phyloP scores from a whole-genome alignment of 2,797 vertebrate genomes.

The Muscicapa comitata region DNA sequence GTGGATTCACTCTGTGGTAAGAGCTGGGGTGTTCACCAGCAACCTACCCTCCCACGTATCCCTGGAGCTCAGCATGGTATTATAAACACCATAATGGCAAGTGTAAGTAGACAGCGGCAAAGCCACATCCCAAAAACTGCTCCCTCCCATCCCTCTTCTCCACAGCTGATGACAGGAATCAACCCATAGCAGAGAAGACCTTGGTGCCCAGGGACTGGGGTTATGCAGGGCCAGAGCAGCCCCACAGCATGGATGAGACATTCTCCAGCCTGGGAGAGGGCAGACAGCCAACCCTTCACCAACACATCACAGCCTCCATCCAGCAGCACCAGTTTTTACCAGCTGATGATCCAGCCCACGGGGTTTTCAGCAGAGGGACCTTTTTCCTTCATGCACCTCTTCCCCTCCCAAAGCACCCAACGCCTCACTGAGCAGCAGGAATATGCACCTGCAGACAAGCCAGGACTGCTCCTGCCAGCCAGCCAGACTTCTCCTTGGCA shows the following conservation, averaged over 20 bases:
- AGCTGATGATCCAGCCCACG: neutral
- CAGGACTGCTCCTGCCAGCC: conserved; percentile 22
- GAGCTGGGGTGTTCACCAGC: neutral
- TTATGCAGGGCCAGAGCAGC: neutral
- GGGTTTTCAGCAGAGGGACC: accelerated
- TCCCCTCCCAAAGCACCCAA: neutral
- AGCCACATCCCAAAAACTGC: neutral
- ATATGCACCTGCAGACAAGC: conserved; percentile 34
- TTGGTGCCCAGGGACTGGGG: neutral
- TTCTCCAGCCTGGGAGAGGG: neutral
- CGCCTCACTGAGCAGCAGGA: neutral
- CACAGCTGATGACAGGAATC: neutral
- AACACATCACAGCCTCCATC: neutral
- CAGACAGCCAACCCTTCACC: neutral
- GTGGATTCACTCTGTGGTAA: neutral
- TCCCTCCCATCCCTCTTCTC: neutral
- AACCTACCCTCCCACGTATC: accelerated
- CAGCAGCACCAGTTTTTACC: neutral
- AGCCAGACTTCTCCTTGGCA: neutral
- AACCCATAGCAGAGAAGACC: neutral
- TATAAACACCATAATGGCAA: neutral
- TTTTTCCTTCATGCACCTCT: neutral
- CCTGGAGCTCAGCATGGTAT: neutral
- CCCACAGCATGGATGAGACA: neutral
- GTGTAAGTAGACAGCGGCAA: neutral